phyloP scores from a whole-genome alignment of 2,797 vertebrate species.

The Sebastes paucispinis region DNA sequence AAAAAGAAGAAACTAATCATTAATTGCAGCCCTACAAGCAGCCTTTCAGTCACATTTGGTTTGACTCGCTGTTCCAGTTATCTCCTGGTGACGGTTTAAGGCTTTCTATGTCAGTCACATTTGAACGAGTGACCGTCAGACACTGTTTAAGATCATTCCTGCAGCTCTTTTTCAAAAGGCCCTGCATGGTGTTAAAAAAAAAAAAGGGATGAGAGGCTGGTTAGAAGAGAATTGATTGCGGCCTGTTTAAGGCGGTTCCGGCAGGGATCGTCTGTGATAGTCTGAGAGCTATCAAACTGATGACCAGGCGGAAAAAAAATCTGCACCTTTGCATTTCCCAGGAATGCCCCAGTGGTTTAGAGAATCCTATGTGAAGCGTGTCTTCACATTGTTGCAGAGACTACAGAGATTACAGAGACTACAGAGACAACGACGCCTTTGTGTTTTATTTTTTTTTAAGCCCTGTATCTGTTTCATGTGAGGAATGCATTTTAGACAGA shows the following conservation, averaged over 20 bases:
- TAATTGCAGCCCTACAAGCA: not conserved
- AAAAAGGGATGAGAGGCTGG: slow-evolving; percentile 38
- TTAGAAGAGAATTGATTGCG: slow-evolving; percentile 73
- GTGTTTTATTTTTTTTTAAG: not conserved
- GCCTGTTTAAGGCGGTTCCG: slow-evolving; percentile 65
- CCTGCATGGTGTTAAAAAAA: not conserved
- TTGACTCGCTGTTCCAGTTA: not conserved
- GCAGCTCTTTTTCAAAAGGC: slow-evolving; percentile 29
- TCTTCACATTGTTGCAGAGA: slow-evolving; percentile 45
- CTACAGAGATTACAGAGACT: slow-evolving; percentile 17
- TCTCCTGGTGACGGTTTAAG: not conserved
- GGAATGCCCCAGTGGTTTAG: slow-evolving; percentile 58
- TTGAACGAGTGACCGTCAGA: slow-evolving; percentile 18
- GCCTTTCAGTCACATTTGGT: not conserved
- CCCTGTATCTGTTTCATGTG: slow-evolving; percentile 30
- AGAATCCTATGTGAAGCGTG: slow-evolving; percentile 52
- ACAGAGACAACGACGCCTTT: slow-evolving; percentile 24
- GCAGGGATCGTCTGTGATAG: slow-evolving; percentile 62
- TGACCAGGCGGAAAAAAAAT: slow-evolving; percentile 74
- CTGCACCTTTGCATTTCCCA: slow-evolving; percentile 78
- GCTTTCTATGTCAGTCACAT: not conserved
- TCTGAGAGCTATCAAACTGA: slow-evolving; percentile 76
- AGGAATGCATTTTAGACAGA: slow-evolving; percentile 14
- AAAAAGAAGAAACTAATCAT: not conserved
- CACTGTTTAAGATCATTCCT: slow-evolving; percentile 29